Evolutionary conservation across 2,113 vertebrate genomes (phyloP), one percentile per base, ranked within the genome.

Genomic region (Bagarius yarrelli): DNA sequence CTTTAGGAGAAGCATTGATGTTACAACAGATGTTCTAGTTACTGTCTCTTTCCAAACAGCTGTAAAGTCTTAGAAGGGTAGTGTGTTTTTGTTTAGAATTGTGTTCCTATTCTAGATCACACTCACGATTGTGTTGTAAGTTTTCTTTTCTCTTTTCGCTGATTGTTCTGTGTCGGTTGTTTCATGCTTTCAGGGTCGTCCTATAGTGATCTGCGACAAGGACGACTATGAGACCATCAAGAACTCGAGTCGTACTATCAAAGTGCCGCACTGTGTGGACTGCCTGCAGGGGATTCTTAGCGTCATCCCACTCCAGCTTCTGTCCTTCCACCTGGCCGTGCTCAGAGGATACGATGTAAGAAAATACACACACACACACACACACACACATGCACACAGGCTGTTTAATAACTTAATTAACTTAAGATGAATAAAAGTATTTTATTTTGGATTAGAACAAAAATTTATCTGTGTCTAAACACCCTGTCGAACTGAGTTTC

Each of bases 211-310:
- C 67, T 99, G 98, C 59, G 97, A 97, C 87, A 95, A 95, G 87
- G 97, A 97, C 2, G 98, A 99, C 88, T 95, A 93, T 0, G 98
- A 99, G 92, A 99, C 96, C 59, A 95, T 96, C 64, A 98, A 95
- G 86, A 97, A 91, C 91, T 97, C 96, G 1, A 95, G 94, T 67
- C 94, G 96, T 81, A 95, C 93, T 0, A 98, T 99, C 89, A 96
- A 95, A 85, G 97, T 99, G 83, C 98, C 98, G 53, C 97, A 97
- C 86, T 95, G 96, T 0, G 95, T 99, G 89, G 98, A 99, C 90
- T 99, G 98, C 75, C 93, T 99, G 85, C 98, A 99, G 91, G 98
- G 98, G 21, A 92, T 99, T 87, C 94, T 99, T 81, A 98, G 97
- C 0, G 97, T 99, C 27, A 98, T 99, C 86, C 98, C 98, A 1